Conservation (phyloP, 2,888 invertebrate genomes). For the Drosophila imparisetae region DNA sequence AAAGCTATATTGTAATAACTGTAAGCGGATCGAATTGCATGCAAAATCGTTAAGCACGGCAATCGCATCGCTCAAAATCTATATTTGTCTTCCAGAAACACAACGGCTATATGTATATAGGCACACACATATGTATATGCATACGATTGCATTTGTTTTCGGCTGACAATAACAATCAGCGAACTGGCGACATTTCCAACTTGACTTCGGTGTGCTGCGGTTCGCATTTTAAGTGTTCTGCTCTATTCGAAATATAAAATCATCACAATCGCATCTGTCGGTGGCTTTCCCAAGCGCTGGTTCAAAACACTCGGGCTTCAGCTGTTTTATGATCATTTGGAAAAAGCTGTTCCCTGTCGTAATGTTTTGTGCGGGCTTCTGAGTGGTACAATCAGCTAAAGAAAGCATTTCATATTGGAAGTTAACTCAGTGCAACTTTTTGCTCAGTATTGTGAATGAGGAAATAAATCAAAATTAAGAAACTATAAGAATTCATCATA, state of each 20-base stretch:
- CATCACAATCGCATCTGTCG: constrained; percentile 8
- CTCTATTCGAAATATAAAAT: constrained; percentile 11
- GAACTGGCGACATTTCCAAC: constrained; percentile 53
- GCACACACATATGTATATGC: background rate
- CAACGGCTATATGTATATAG: constrained; percentile 1
- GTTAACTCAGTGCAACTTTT: background rate
- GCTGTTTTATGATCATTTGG: constrained; percentile 26
- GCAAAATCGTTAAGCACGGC: constrained; percentile 36
- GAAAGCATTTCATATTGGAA: constrained; percentile 4
- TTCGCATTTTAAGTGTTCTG: constrained; percentile 31
- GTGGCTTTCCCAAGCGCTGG: background rate
- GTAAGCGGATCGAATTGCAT: constrained; percentile 56
- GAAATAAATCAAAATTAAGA: background rate
- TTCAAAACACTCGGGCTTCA: constrained; percentile 12
- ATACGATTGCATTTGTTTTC: constrained; percentile 25
- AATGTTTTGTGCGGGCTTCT: constrained; percentile 4
- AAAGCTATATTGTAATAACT: constrained; percentile 29
- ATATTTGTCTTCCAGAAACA: constrained; percentile 60
- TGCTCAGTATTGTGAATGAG: background rate
- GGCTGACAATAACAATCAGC: constrained; percentile 29
- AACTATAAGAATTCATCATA: background rate
- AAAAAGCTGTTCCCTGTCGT: constrained; percentile 48
- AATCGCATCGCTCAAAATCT: constrained; percentile 54
- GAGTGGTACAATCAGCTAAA: background rate
- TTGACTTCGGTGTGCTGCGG: constrained; percentile 61